Percentiles rank a stretch among this genome's conserved stretches.
These are phyloP conservation scores for Pogonognathellus flavescens DNA, from an alignment of 1,140 invertebrate species.

Conservation along the genomic window DNA sequence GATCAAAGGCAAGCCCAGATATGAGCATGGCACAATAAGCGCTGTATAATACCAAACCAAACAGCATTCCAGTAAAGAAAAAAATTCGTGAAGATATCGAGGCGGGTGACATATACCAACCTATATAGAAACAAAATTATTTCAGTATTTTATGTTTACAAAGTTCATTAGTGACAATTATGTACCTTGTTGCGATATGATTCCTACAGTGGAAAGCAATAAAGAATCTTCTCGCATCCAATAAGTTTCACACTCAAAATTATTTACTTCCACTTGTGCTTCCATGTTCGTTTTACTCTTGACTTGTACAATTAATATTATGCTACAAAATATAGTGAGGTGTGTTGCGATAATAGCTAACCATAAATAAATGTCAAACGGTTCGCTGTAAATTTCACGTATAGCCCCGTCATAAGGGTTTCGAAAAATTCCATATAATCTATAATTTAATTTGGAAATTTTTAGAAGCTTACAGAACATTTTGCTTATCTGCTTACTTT, in stretches of 20 bases:
- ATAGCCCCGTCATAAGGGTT: neutral
- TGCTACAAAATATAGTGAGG: neutral
- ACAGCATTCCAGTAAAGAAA: neutral
- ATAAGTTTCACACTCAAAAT: neutral
- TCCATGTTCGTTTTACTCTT: neutral
- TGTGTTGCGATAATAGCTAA: neutral
- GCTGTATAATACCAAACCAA: neutral
- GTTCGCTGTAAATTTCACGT: neutral
- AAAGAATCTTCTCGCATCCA: neutral
- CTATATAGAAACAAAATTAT: neutral
- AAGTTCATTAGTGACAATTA: neutral
- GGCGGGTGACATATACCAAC: neutral
- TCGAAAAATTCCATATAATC: constrained; percentile 1
- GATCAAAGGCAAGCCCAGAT: neutral
- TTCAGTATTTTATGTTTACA: neutral
- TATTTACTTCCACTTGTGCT: neutral
- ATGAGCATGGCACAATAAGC: constrained; percentile 19
- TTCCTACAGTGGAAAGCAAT: neutral
- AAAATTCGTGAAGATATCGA: neutral
- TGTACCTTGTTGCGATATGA: neutral
- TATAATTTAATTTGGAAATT: neutral
- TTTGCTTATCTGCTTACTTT: no score
- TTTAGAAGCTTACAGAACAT: no score
- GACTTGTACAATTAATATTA: neutral
- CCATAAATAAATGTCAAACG: neutral